Percentiles rank a stretch among this genome's conserved stretches.
phyloP scores from a whole-genome alignment of 2,113 vertebrate genomes.

The Stegostoma tigrinum region DNA sequence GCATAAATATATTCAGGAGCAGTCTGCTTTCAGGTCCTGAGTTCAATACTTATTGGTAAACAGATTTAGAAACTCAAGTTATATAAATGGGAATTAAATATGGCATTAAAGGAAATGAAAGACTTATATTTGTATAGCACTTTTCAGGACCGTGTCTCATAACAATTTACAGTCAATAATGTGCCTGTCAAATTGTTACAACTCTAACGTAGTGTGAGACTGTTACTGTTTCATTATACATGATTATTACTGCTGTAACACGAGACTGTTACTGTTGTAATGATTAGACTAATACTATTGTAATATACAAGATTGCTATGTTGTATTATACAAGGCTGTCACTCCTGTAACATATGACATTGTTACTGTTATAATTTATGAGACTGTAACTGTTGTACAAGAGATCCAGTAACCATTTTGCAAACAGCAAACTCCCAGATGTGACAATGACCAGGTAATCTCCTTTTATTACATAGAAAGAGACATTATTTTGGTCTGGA shows the following conservation, averaged over 20 bases:
- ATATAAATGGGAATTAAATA: background rate
- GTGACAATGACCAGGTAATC: background rate
- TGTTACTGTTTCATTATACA: too few relatives aligned
- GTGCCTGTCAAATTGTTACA: too few relatives aligned
- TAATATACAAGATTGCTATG: too few relatives aligned
- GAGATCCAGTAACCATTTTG: background rate
- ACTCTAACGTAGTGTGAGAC: too few relatives aligned
- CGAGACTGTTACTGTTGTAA: too few relatives aligned
- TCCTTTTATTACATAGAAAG: background rate
- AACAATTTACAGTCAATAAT: background rate
- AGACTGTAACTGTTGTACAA: background rate
- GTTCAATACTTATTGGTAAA: background rate
- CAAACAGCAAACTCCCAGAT: background rate
- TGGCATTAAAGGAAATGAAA: background rate
- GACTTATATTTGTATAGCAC: too few relatives aligned
- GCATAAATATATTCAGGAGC: background rate
- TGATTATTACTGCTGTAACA: too few relatives aligned
- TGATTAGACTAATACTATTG: too few relatives aligned
- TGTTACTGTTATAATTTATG: too few relatives aligned
- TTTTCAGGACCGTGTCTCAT: too few relatives aligned
- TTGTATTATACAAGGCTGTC: too few relatives aligned
- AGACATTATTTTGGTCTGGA: background rate
- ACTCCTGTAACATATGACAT: too few relatives aligned
- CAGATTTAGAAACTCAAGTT: background rate
- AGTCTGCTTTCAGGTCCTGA: background rate